Evolutionary conservation across 2,888 invertebrate genomes (phyloP).

Genomic region (Sminthurides aquaticus): DNA sequence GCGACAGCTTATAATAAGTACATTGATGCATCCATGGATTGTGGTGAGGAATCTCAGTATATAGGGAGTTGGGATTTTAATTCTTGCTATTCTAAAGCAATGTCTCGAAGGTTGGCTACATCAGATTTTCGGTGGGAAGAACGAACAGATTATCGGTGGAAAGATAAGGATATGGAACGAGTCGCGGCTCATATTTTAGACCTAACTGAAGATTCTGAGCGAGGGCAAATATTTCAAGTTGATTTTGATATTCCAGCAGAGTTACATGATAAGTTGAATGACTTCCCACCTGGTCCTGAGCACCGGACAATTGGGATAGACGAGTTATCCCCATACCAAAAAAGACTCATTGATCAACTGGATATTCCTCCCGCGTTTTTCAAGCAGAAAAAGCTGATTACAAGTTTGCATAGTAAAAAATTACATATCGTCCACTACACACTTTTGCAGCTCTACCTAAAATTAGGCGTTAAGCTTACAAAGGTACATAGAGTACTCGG

Average conservation of each 20-base stretch:
- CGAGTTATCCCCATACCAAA: background rate
- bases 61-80: background rate
- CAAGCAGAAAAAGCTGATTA: background rate
- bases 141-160: background rate
- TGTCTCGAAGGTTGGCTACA: background rate
- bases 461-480: background rate
- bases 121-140: background rate
- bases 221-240: background rate
- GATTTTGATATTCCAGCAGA: background rate
- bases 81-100: background rate
- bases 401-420: background rate
- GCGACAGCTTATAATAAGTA: background rate
- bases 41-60: background rate
- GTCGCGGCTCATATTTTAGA: background rate
- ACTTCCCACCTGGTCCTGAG: background rate
- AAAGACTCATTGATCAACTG: background rate
- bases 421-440: background rate
- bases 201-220: background rate
- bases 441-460: background rate
- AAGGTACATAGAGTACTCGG: background rate
- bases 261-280: background rate
- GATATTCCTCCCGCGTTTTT: background rate
- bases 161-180: background rate
- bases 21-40: too few relatives aligned
- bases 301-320: background rate